Evolutionary conservation across 1,140 invertebrate genomes (phyloP), one percentile per base, ranked within the genome.

Genomic region (Cotesia typhae): DNA sequence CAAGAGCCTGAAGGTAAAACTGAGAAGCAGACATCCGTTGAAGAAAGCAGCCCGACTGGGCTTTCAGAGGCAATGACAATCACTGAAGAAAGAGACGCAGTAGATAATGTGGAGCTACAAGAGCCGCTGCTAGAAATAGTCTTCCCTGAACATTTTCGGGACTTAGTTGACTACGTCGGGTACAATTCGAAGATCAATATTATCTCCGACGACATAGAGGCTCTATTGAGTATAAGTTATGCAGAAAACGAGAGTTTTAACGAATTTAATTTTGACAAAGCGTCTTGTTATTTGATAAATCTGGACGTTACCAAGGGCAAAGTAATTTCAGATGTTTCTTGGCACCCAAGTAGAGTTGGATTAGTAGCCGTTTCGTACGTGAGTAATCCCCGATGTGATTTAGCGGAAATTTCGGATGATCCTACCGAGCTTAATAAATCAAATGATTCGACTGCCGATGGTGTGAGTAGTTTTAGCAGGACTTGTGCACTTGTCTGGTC

Each of bases 401-500:
- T 14, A 38, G 28, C 51, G 5, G 10, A 51, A 51, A 38, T 52
- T 64, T 12, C 60, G 20, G 9, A 66, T 75, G 37, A 14, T n/a
- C 37, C 63, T 12, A 7, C 7, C 6, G 4, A 52, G 17, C 28
- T 36, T 47, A 28, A 14, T 37, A 57, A 68, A 55, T 55, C 36
- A 7, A n/a, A 28, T 51, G 38, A 70, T 17, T 28, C 28, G 28
- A 7, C 12, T 20, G 20, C 7, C 10, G 9, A 14, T 9, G 47
- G 12, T 53, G 12, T 4, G 9, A 59, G 14, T 20, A 38, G 0
- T 10, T 14, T 28, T 12, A 70, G 3, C 12, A 55, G 17, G 20
- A 35, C 60, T 4, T 51, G 10, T n/a, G 76, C 92, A 4, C 83
- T 93, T 37, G 85, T 94, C 14, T 94, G 93, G 92, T 91, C 90